Base-by-base conservation (phyloP, 2,888 invertebrate species). In the Chaetoderma sp. region DNA sequence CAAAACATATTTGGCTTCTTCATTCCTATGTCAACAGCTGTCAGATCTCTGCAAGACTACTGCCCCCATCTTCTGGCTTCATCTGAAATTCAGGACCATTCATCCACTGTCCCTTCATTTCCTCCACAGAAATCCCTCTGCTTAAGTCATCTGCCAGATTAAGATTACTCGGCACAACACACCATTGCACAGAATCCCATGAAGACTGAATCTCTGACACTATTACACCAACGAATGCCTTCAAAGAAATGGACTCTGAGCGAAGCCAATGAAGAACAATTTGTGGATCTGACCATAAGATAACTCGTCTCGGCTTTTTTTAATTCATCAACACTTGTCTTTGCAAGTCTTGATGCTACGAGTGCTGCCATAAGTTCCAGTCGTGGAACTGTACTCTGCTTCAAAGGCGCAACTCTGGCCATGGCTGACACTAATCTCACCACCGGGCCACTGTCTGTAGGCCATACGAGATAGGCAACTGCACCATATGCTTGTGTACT, bases 101-200 rank as follows among this genome's bases (percentile, higher is more conserved):
- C 6, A 44, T 49, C 58, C 45, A 58, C 10, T n/a, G n/a, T n/a
- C n/a, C n/a, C n/a, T n/a, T n/a, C n/a, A n/a, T n/a, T n/a, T n/a
- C n/a, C n/a, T n/a, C n/a, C n/a, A n/a, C n/a, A n/a, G n/a, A n/a
- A n/a, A n/a, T n/a, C n/a, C n/a, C n/a, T n/a, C 58, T 33, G 44
- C 44, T 44, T 8, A 58, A 16, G 39, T 58, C 58, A 58, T 58
- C 58, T 10, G 58, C 58, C 6, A 30, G 58, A 18, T 58, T 58
- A 10, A 49, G 16, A 16, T 44, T 28, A 21, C 33, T 32, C 16
- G 55, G 55, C 8, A 55, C 55, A 55, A 30, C 30, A 18, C 55
- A 33, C 55, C 55, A 58, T 4, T 44, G 25, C 3, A 8, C 5
- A 8, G 58, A 21, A 32, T 58, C 58, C 42, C 58, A 58, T 18